Percentiles rank a stretch among this genome's conserved stretches.
phyloP scores from a whole-genome alignment of 2,113 vertebrate genomes.

The Hystrix brachyura region DNA sequence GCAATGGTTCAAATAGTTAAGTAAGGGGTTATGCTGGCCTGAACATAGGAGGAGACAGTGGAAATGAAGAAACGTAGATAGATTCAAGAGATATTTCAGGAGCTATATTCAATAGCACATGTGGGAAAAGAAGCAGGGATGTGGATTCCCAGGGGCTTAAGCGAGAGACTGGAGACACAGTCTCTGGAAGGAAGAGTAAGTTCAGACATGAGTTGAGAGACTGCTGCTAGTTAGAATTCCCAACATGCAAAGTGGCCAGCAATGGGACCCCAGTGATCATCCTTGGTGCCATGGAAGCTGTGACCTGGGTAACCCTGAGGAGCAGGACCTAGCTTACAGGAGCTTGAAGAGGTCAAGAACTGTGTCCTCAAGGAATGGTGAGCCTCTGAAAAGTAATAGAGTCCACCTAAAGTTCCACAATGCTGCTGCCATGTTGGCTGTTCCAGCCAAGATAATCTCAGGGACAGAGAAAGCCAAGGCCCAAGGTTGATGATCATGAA shows the following conservation, averaged over 20 bases:
- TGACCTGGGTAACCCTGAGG: background rate
- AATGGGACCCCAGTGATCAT: background rate
- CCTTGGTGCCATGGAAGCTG: background rate
- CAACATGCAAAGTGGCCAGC: background rate
- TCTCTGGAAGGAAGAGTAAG: background rate
- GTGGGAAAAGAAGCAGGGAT: background rate
- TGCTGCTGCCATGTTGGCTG: background rate
- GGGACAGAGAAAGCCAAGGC: background rate
- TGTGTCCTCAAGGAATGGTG: background rate
- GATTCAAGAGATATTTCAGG: slow-evolving; percentile 15
- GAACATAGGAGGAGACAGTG: background rate
- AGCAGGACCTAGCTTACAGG: background rate
- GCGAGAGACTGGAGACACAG: background rate
- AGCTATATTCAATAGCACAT: background rate
- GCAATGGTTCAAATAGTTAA: slow-evolving; percentile 10
- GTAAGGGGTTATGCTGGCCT: background rate
- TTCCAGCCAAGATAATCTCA: slow-evolving; percentile 13
- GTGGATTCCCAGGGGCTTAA: background rate
- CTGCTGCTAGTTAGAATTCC: background rate
- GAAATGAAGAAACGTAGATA: background rate
- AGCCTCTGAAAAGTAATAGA: background rate
- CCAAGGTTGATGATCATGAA: background rate
- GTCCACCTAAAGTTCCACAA: background rate
- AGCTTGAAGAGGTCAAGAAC: background rate
- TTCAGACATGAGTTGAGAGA: background rate